These are phyloP conservation scores for Eretmocerus hayati DNA, from an alignment of 2,888 invertebrate species.

Conservation along the genomic window DNA sequence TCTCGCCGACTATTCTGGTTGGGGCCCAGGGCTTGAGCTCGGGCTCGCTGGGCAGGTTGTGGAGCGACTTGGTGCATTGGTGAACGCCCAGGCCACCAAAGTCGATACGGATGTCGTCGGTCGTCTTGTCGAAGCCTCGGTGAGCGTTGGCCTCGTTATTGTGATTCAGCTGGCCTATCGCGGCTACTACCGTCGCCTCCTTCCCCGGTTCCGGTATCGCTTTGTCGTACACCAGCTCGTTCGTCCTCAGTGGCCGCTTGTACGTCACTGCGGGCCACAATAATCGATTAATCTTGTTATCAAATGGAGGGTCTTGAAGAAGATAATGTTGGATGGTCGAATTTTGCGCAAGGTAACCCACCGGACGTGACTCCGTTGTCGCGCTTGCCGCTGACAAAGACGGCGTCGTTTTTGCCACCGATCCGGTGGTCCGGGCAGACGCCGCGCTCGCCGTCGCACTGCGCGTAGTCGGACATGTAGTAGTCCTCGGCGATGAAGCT, in stretches of 20 bases:
- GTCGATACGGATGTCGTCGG: conserved; percentile 69
- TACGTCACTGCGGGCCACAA: conserved; percentile 56
- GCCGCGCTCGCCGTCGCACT: conserved; percentile 75
- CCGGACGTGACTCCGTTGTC: conserved; percentile 70
- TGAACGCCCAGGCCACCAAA: conserved; percentile 65
- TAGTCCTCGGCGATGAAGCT: conserved; percentile 77
- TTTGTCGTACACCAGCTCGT: conserved; percentile 65
- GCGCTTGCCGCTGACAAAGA: conserved; percentile 66
- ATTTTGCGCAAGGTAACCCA: conserved; percentile 17
- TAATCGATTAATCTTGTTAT: too few species aligned
- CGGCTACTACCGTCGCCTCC: conserved; percentile 76
- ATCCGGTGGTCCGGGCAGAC: conserved; percentile 80
- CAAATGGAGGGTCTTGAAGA: too few species aligned
- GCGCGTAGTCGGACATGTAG: conserved; percentile 71
- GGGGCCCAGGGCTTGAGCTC: conserved; percentile 65
- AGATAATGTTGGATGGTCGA: too few species aligned
- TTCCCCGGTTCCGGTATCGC: conserved; percentile 56
- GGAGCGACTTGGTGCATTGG: conserved; percentile 63
- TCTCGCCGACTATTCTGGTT: conserved; percentile 55
- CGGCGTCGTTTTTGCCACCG: conserved; percentile 72
- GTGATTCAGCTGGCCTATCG: conserved; percentile 76
- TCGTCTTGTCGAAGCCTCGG: conserved; percentile 63
- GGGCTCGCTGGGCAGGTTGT: conserved; percentile 55
- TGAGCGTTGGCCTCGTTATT: conserved; percentile 80
- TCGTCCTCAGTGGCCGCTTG: conserved; percentile 68